Conservation (phyloP, 2,797 vertebrate genomes). For the Sarcophilus harrisii region DNA sequence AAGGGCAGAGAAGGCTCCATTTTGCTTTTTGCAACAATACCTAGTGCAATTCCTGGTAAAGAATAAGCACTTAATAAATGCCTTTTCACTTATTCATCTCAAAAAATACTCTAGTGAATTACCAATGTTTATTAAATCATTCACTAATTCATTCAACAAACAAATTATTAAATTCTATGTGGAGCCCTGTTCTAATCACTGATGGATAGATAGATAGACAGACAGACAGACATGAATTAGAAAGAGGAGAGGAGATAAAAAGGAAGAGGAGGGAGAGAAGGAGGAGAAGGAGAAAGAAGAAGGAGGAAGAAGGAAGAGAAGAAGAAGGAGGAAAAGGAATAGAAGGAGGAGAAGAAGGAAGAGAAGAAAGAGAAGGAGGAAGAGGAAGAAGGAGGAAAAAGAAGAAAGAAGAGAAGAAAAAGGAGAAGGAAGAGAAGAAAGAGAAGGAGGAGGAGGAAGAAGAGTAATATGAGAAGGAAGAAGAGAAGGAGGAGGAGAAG, state of each 20-base stretch:
- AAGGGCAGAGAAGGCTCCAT: not conserved
- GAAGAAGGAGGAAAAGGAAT: not conserved
- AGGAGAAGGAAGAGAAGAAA: not conserved
- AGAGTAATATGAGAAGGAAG: not conserved
- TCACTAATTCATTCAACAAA: not conserved
- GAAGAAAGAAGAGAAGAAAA: not conserved
- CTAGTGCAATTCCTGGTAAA: not conserved
- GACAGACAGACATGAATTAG: not conserved
- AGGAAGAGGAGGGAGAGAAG: not conserved
- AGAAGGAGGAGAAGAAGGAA: accelerated
- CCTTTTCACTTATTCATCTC: not conserved
- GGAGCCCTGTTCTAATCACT: not conserved
- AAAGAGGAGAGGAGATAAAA: not conserved
- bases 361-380: not conserved
- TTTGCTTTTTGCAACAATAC: not conserved
- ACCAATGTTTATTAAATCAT: not conserved
- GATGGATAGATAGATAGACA: not conserved
- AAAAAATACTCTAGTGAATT: not conserved
- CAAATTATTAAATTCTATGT: not conserved
- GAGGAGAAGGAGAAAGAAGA: not conserved
- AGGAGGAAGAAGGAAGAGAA: not conserved
- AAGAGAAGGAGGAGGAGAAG: not conserved
- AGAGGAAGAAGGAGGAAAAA: not conserved
- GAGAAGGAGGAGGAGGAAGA: not conserved
- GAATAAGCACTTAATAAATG: not conserved